Evolutionary conservation across 2,888 invertebrate species (phyloP), one percentile per base, ranked within the genome.

Genomic region (Sepiola atlantica): DNA sequence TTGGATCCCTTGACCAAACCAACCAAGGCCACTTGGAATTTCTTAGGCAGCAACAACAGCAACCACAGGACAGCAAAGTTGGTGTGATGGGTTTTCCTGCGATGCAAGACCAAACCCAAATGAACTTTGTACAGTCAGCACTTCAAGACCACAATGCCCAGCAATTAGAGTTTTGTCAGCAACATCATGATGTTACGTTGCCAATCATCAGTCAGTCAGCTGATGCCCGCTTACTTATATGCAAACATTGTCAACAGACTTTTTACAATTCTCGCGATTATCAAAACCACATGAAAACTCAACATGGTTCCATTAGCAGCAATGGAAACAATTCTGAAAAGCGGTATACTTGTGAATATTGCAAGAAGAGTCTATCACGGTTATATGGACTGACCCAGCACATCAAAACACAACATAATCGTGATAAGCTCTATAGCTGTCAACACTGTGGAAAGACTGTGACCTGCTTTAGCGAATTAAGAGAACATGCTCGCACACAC

Each of bases 381-480:
- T 45, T 92, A 45, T 92, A 92, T 92, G 92, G 92, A 54, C 92
- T 92, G 32, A 92, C 92, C 54, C 92, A 92, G 92, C 92, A 92
- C 54, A 92, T 92, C 54, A 92, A 92, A 35, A 92, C 92, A 8
- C 92, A 92, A 54, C 92, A 92, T 54, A 92, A 92, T 35, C 92
- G 92, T 54, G 92, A 92, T 35, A 92, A 92, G 35, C 45, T 92
- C 21, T 92, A 92, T 21, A 45, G 54, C 28, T 92, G 92, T 92
- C 92, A 92, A 24, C 35, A 92, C 24, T 92, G 92, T 92, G 92
- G 54, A 35, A 92, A 92, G 92, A 92, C 92, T 54, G 92, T 54
- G 24, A 92, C 92, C 54, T 92, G 92, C 54, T 92, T 92, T n/a
- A 92, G 92, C 45, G 92, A 92, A 92, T 92, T 92, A 92, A 45